Percentiles rank a stretch among this genome's conserved stretches.
Conservation (phyloP, 1,140 invertebrate species). For the Listronotus bonariensis region DNA sequence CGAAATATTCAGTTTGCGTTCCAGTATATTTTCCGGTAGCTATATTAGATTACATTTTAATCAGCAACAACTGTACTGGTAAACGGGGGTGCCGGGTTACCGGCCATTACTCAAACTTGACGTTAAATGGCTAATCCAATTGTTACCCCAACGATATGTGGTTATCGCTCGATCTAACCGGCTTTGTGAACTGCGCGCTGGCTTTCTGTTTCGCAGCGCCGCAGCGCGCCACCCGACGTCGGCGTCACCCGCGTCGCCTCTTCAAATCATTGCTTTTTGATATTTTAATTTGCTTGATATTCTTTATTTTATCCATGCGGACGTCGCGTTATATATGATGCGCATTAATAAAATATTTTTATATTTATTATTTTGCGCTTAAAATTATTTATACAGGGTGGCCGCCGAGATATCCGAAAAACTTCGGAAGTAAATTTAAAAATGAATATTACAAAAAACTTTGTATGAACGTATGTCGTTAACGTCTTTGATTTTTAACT, state of each 20-base stretch:
- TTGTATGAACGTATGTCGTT: no score
- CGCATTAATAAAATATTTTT: no score
- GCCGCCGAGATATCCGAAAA: no score
- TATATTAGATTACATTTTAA: slow-evolving; percentile 58
- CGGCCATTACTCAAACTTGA: slow-evolving; percentile 57
- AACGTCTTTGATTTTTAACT: no score
- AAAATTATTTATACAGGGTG: no score
- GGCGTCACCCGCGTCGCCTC: not conserved
- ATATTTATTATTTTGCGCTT: no score
- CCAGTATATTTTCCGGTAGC: slow-evolving; percentile 52
- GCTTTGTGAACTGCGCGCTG: slow-evolving; percentile 37
- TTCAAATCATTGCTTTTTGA: slow-evolving; percentile 44
- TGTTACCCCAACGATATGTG: slow-evolving; percentile 55
- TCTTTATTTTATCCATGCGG: slow-evolving; percentile 4
- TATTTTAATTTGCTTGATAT: slow-evolving; percentile 39
- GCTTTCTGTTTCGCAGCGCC: slow-evolving; percentile 14
- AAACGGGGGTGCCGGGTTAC: slow-evolving; percentile 51
- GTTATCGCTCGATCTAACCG: slow-evolving; percentile 52
- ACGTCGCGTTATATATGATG: no score
- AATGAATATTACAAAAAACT: no score
- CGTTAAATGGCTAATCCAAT: slow-evolving; percentile 57
- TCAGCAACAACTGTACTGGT: slow-evolving; percentile 49
- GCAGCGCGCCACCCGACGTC: slow-evolving; percentile 3
- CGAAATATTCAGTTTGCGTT: slow-evolving; percentile 49
- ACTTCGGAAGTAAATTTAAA: no score